A percentile compares a stretch with the other conserved stretches of the same genome.
Evolutionary conservation across 2,888 invertebrate species (phyloP).

Genomic region (Hydroisotoma schaefferi): DNA sequence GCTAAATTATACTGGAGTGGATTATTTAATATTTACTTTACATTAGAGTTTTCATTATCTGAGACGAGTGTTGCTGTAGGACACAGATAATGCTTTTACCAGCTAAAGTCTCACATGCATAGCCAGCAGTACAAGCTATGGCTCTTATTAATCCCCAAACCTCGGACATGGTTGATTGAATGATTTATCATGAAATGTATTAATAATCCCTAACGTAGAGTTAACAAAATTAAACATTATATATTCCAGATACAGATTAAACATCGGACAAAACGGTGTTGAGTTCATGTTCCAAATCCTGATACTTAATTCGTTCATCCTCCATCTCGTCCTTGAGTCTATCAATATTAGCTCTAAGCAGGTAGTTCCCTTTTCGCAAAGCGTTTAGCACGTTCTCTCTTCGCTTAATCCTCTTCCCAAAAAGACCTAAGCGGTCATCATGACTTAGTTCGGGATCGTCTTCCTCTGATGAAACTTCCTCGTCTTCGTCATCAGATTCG

Average conservation of each 20-base stretch:
- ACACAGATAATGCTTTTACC: too few species aligned
- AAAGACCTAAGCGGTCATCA: constrained; percentile 39
- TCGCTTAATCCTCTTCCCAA: constrained; percentile 51
- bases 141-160: too few species aligned
- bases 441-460: constrained; percentile 56
- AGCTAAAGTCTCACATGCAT: too few species aligned
- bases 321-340: constrained; percentile 78
- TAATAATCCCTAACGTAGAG: too few species aligned
- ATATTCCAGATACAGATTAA: neutral
- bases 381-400: constrained; percentile 76
- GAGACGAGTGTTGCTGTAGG: too few species aligned
- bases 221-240: too few species aligned
- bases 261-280: constrained; percentile 77
- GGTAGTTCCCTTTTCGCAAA: constrained; percentile 80
- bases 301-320: constrained; percentile 75
- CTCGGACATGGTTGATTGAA: too few species aligned
- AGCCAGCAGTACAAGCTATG: too few species aligned
- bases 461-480: constrained; percentile 49
- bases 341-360: constrained; percentile 83
- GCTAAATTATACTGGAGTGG: too few species aligned
- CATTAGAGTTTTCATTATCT: too few species aligned
- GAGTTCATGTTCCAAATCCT: constrained; percentile 73
- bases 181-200: too few species aligned
- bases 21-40: too few species aligned
- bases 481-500: constrained; percentile 54